Conservation (phyloP, 1,140 invertebrate genomes). For the Drosophila chauvacae region DNA sequence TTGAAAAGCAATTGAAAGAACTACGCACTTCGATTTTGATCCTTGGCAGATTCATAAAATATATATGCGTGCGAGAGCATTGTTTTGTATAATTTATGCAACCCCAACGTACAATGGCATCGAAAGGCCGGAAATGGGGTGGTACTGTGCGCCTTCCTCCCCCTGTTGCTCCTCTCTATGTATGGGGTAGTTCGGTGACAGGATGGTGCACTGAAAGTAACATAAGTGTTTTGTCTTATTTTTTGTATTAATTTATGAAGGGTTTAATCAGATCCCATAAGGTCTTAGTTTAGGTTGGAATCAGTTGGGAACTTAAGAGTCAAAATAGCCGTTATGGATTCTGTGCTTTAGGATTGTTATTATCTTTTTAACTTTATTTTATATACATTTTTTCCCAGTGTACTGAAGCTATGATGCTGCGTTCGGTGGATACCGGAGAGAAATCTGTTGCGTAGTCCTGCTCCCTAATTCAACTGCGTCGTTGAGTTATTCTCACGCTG, state of each 20-base stretch:
- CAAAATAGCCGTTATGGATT: no score
- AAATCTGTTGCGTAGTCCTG: conserved; percentile 49
- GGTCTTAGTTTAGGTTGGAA: no score
- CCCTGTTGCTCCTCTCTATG: conserved; percentile 18
- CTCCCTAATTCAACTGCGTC: conserved; percentile 40
- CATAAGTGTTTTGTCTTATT: background rate
- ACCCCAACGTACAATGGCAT: conserved; percentile 57
- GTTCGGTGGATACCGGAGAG: conserved; percentile 43
- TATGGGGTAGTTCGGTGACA: conserved; percentile 33
- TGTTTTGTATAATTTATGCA: conserved; percentile 73
- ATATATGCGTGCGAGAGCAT: background rate
- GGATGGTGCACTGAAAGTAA: conserved; percentile 22
- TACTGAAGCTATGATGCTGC: background rate
- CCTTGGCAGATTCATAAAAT: conserved; percentile 32
- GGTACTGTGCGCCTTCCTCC: conserved; percentile 32
- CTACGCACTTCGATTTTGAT: conserved; percentile 59
- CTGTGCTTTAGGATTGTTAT: no score
- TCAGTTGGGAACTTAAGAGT: no score
- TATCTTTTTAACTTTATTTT: no score
- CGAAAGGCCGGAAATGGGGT: conserved; percentile 58
- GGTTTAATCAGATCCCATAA: background rate
- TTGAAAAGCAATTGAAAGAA: conserved; percentile 68
- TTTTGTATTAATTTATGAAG: background rate
- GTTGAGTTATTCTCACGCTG: conserved; percentile 50
- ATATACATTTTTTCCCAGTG: background rate